Base-by-base conservation (phyloP, 1,140 invertebrate genomes). In the Achroia grisella region DNA sequence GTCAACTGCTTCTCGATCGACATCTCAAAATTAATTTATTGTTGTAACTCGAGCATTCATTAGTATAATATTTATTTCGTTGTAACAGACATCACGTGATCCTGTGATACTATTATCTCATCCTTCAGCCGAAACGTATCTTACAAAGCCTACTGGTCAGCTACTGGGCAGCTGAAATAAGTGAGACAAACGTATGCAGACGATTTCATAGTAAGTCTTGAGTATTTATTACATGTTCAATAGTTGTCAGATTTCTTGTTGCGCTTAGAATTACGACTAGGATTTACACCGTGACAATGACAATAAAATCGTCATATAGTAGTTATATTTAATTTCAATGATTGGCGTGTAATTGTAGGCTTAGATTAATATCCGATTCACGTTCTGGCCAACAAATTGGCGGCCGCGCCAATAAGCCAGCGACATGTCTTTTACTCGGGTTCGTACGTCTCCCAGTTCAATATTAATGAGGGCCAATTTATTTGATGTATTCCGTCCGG, bases 301-400 rank as follows among this genome's bases (percentile, higher is more conserved):
- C 51, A 42, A 52, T 50, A 61, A 53, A 66, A 64, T 62, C 48
- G 54, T 68, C 66, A 62, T 66, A 71, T 71, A 80, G 73, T 69
- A 70, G 51, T 41, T 39, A 55, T 60, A 66, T 73, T 76, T 66
- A 76, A 74, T 74, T 23, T 66, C 62, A 61, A 70, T 58, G 66
- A 43, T 56, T 48, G 56, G 44, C 57, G 54, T 54, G 64, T 67
- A 80, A 78, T 72, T 76, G 71, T 68, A 59, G 50, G 48, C 48
- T 42, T 47, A 67, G 63, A 71, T 82, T 75, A 72, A 77, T 76
- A 79, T 64, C 54, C 74, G 65, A 63, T 65, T 35, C 70, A 79
- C 73, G 72, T 75, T 68, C 54, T 23, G 28, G 35, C 46, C 46
- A 72, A 82, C 71, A 79, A 78, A 79, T 82, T 74, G 67, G 62